Conservation (phyloP, 2,888 invertebrate species). For the Diloba caeruleocephala region DNA sequence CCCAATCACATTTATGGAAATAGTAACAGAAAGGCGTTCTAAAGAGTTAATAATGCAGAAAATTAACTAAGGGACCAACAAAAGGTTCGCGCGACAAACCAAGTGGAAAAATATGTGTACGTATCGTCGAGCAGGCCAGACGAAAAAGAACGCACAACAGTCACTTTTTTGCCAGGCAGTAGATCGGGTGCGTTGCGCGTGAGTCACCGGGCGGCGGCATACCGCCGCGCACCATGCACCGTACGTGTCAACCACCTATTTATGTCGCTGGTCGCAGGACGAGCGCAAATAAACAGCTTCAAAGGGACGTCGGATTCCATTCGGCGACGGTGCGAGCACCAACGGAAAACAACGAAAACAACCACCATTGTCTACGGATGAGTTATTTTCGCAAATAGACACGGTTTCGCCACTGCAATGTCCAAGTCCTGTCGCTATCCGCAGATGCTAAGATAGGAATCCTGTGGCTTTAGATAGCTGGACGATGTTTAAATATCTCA, state of each 20-base stretch:
- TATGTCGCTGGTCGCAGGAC: constrained; percentile 87
- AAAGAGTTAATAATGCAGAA: neutral
- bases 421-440: constrained; percentile 45
- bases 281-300: constrained; percentile 88
- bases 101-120: constrained; percentile 60
- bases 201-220: constrained; percentile 81
- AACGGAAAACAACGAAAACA: constrained; percentile 80
- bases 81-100: constrained; percentile 53
- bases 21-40: constrained; percentile 7
- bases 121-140: constrained; percentile 58
- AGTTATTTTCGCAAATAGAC: constrained; percentile 86
- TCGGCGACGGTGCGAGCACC: constrained; percentile 66
- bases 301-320: constrained; percentile 85
- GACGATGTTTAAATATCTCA: constrained; percentile 2
- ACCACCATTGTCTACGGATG: constrained; percentile 86
- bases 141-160: constrained; percentile 68
- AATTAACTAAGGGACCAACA: constrained; percentile 6
- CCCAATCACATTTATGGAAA: constrained; percentile 29
- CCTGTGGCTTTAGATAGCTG: constrained; percentile 2
- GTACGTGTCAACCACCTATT: constrained; percentile 88
- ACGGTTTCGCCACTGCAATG: constrained; percentile 53
- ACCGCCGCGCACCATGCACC: constrained; percentile 80
- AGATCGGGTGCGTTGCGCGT: constrained; percentile 72
- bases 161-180: constrained; percentile 73
- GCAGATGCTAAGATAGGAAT: constrained; percentile 39